Percentiles rank a stretch among this genome's conserved stretches.
Conservation (phyloP, 2,113 vertebrate species). For the Bettongia penicillata region DNA sequence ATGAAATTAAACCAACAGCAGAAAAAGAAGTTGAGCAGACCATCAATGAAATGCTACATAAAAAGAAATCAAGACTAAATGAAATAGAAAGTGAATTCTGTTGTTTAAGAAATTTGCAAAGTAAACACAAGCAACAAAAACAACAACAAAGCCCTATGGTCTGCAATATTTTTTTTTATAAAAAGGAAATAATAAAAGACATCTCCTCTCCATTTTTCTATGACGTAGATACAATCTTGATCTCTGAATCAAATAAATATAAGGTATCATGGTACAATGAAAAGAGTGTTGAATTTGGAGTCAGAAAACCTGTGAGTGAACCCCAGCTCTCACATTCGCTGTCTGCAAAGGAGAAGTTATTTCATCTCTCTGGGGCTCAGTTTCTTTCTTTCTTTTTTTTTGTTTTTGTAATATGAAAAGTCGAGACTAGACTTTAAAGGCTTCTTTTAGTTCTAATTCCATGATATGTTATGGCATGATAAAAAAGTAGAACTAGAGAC, state of each 20-base stretch:
- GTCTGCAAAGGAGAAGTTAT: background rate
- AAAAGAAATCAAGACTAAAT: background rate
- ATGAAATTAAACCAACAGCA: background rate
- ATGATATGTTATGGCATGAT: background rate
- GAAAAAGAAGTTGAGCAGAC: background rate
- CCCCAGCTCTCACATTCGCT: background rate
- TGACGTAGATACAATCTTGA: background rate
- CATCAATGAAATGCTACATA: background rate
- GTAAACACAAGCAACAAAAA: background rate
- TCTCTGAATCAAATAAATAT: background rate
- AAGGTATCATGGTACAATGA: background rate
- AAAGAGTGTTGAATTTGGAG: background rate
- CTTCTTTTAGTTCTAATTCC: too few species aligned
- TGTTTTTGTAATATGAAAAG: background rate
- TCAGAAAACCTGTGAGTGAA: background rate
- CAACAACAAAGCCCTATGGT: background rate
- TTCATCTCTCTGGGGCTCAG: background rate
- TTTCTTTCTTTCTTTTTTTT: background rate
- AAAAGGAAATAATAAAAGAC: background rate
- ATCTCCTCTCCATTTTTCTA: background rate
- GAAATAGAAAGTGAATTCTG: background rate
- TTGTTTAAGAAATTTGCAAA: background rate
- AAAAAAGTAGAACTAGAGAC: background rate
- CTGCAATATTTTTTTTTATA: too few species aligned
- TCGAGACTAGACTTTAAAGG: background rate